Conservation (phyloP, 2,888 invertebrate species). For the Conistra vaccinii region DNA sequence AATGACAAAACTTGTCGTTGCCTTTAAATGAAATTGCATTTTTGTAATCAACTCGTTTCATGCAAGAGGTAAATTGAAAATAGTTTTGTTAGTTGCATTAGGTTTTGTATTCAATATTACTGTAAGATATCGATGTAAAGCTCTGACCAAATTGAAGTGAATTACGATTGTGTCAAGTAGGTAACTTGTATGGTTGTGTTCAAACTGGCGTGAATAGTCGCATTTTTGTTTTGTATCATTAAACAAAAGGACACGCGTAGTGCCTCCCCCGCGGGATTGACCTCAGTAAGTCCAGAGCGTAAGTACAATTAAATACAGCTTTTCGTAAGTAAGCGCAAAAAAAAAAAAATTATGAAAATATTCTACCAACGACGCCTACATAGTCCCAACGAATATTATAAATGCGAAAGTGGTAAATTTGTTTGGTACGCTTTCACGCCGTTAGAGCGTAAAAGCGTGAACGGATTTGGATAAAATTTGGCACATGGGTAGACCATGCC, state of each 20-base stretch:
- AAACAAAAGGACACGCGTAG: neutral
- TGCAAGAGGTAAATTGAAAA: constrained; percentile 13
- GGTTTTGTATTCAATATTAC: neutral
- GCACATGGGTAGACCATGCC: no score
- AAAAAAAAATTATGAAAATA: neutral
- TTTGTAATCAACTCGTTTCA: constrained; percentile 15
- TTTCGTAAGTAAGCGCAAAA: neutral
- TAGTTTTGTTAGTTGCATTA: neutral
- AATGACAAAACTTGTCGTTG: constrained; percentile 45
- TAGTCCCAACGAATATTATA: no score
- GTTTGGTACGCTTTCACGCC: no score
- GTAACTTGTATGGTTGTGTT: neutral
- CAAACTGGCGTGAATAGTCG: no score
- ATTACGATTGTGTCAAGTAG: neutral
- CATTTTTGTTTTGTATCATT: neutral
- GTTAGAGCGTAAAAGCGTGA: no score
- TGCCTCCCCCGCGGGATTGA: no score
- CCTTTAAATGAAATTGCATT: constrained; percentile 22
- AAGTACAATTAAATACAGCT: neutral
- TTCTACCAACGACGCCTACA: neutral
- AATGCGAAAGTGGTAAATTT: no score
- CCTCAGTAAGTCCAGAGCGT: neutral
- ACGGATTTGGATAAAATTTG: no score
- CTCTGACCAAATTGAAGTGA: neutral
- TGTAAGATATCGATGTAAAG: neutral